Conservation (phyloP, 64 coral and sea anemone species). For the Trachythela sp. region DNA sequence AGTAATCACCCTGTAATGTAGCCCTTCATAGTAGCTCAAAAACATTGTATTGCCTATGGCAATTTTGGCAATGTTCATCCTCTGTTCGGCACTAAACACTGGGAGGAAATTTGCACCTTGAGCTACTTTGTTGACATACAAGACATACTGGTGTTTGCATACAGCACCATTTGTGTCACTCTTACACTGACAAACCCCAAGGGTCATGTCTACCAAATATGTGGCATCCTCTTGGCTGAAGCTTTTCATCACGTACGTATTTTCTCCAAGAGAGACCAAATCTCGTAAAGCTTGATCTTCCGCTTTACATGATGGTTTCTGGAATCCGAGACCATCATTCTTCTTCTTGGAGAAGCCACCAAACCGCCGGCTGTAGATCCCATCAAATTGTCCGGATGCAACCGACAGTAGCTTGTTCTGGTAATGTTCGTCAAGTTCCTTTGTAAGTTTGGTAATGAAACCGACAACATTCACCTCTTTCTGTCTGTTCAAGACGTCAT, state of each 20-base stretch:
- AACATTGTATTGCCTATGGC: not conserved
- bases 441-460: too few species aligned
- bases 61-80: not conserved
- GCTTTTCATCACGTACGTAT: not conserved
- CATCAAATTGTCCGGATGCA: not conserved
- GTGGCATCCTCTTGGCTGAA: not conserved
- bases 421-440: constrained; percentile 18
- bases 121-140: not conserved
- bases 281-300: not conserved
- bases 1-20: not conserved
- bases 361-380: constrained; percentile 17
- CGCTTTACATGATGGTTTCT: not conserved
- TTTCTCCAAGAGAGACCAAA: not conserved
- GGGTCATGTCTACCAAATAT: constrained; percentile 2
- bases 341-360: not conserved
- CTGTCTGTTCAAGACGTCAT: constrained; percentile 11
- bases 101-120: not conserved
- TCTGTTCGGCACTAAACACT: not conserved
- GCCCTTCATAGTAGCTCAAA: not conserved
- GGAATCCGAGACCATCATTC: not conserved
- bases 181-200: not conserved
- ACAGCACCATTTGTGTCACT: not conserved
- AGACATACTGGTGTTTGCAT: constrained; percentile 1
- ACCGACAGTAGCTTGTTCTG: constrained; percentile 6
- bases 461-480: constrained; percentile 9